Percentiles rank a stretch among this genome's conserved stretches.
These are phyloP conservation scores for Leptinotarsa defecta DNA, from an alignment of 1,140 invertebrate genomes.

Conservation along the genomic window DNA sequence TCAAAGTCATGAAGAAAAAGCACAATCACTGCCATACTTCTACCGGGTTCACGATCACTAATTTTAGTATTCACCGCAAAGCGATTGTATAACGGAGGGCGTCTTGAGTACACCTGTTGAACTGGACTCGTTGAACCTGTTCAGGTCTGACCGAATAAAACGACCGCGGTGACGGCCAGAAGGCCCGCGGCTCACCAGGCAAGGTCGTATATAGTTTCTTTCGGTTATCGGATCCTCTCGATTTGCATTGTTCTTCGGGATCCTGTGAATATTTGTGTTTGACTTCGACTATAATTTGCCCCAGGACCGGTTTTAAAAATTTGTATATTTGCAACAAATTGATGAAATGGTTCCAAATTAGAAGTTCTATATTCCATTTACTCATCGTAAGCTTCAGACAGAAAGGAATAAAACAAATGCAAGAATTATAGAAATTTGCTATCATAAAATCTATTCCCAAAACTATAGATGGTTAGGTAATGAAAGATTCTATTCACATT, in stretches of 20 bases:
- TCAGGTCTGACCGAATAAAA: constrained; percentile 45
- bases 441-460: no score
- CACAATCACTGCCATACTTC: not conserved
- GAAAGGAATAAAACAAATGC: no score
- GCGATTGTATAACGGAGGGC: constrained; percentile 40
- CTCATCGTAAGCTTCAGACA: no score
- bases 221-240: constrained; percentile 7
- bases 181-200: constrained; percentile 27
- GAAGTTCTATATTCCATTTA: no score
- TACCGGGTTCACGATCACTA: constrained; percentile 11
- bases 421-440: no score
- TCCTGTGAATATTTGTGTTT: not conserved
- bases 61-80: constrained; percentile 21
- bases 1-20: no score
- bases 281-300: no score
- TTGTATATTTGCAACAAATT: no score
- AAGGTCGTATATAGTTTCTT: constrained; percentile 32
- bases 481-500: no score
- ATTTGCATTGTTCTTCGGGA: constrained; percentile 10
- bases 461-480: no score
- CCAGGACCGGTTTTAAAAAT: no score
- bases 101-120: constrained; percentile 47
- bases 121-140: constrained; percentile 42
- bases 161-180: constrained; percentile 40
- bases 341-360: no score